Evolutionary conservation across 2,797 vertebrate species (phyloP), one percentile per base, ranked within the genome.

Genomic region (Numenius phaeopus): DNA sequence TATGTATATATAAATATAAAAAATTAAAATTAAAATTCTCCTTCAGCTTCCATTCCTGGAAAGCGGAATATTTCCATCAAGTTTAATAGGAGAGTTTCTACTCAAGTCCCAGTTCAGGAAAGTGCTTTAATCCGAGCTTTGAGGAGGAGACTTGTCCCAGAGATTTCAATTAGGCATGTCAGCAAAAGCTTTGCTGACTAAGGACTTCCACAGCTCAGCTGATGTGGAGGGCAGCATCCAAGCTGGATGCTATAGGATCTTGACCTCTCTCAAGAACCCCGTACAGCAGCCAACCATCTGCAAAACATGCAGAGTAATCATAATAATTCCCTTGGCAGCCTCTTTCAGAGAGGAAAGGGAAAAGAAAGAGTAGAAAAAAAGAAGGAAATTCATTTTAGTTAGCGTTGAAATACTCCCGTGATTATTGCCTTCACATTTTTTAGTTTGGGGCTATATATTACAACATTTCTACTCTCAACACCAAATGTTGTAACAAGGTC

Each of bases 261-360:
- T 92, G 89, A 87, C 95, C 92, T 91, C 96, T 94, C 90, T 69
- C 1, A 22, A 89, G 84, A 94, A 54, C 65, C 24, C 72, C 7
- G 2, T 66, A 77, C 82, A 92, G 88, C 90, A 92, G 94, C 92
- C 94, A 97, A 72, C 90, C 89, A 89, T 96, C 95, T 96, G 94
- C 92, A 86, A 91, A 94, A 93, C 83, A 89, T 84, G 80, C 91
- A 73, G 72, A 70, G 80, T 97, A 87, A 96, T 95, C 94, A 78
- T 87, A 92, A 93, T 73, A 96, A 96, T 93, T 96, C 91, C 90
- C 92, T 89, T 80, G 91, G 92, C 83, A 97, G 78, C 26, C 75
- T 97, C 62, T 90, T 97, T 97, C 92, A 83, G 78, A 83, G 93
- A 97, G 89, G 84, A 97, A 96, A 87, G 84, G 93, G 73, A 77